phyloP scores from a whole-genome alignment of 2,113 vertebrate species.

The Hymenochirus boettgeri region DNA sequence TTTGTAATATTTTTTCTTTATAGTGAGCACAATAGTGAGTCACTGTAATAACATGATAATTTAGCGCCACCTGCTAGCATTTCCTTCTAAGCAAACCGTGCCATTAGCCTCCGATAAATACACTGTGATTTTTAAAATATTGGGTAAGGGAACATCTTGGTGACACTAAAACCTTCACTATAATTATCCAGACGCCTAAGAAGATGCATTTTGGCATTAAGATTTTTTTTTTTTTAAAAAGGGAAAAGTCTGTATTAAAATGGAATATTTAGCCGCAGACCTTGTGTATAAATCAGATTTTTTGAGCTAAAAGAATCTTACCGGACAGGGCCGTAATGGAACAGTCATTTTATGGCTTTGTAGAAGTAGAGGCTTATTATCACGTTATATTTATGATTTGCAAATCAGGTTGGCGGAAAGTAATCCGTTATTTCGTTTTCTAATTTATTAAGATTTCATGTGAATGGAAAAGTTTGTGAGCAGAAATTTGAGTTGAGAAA shows the following conservation, averaged over 20 bases:
- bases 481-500: too few species aligned
- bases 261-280: conserved; percentile 4
- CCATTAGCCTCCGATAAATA: conserved; percentile 71
- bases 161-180: conserved; percentile 65
- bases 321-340: conserved; percentile 17
- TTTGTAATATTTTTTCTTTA: conserved; percentile 79
- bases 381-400: neutral
- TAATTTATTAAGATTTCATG: too few species aligned
- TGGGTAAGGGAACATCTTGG: conserved; percentile 70
- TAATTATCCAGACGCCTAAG: conserved; percentile 61
- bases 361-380: conserved; percentile 18
- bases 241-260: conserved; percentile 23
- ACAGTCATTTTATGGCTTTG: conserved; percentile 12
- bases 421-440: too few species aligned
- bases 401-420: too few species aligned
- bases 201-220: conserved; percentile 46
- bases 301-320: neutral
- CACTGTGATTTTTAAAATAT: conserved; percentile 61
- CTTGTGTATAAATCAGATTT: conserved; percentile 18
- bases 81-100: conserved; percentile 58
- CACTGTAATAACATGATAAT: conserved; percentile 77
- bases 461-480: too few species aligned
- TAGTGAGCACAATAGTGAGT: conserved; percentile 79
- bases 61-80: conserved; percentile 64
- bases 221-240: too few species aligned